phyloP scores from a whole-genome alignment of 2,888 invertebrate genomes.

The Drosophila neoperkinsi region DNA sequence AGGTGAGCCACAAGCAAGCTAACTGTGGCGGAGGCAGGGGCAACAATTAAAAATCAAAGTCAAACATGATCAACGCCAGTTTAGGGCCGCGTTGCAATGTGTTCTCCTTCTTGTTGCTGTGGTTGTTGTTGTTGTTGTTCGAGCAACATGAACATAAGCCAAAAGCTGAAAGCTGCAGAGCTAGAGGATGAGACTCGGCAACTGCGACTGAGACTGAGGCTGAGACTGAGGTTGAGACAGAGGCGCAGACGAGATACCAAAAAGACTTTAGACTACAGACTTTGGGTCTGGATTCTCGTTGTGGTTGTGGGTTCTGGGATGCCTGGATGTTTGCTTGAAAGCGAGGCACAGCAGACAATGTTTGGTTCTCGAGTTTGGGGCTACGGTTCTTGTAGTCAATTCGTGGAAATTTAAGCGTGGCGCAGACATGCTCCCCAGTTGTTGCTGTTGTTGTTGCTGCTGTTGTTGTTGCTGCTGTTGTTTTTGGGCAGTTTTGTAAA shows the following conservation, averaged over 20 bases:
- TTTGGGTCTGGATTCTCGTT: conserved; percentile 29
- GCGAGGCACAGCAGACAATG: conserved; percentile 53
- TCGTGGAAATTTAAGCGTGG: conserved; percentile 82
- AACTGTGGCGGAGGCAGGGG: conserved; percentile 44
- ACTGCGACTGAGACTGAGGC: conserved; percentile 20
- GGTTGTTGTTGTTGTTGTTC: conserved; percentile 42
- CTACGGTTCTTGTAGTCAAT: conserved; percentile 79
- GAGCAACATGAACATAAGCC: conserved; percentile 79
- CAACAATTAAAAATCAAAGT: conserved; percentile 85
- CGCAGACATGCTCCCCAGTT: conserved; percentile 74
- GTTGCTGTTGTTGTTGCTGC: conserved; percentile 50
- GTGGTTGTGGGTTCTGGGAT: conserved; percentile 7
- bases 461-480: conserved; percentile 61
- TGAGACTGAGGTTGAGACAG: background rate
- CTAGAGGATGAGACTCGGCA: conserved; percentile 24
- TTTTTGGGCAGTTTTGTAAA: conserved; percentile 82
- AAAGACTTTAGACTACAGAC: conserved; percentile 29
- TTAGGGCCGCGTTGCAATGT: conserved; percentile 73
- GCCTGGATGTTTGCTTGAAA: conserved; percentile 19
- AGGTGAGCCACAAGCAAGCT: conserved; percentile 69
- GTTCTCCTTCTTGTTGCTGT: conserved; percentile 37
- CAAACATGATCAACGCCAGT: conserved; percentile 85
- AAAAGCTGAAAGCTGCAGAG: conserved; percentile 14
- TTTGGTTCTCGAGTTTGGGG: conserved; percentile 58
- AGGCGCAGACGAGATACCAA: conserved; percentile 26